Evolutionary conservation across 2,888 invertebrate genomes (phyloP).

Genomic region (Idaea biselata): DNA sequence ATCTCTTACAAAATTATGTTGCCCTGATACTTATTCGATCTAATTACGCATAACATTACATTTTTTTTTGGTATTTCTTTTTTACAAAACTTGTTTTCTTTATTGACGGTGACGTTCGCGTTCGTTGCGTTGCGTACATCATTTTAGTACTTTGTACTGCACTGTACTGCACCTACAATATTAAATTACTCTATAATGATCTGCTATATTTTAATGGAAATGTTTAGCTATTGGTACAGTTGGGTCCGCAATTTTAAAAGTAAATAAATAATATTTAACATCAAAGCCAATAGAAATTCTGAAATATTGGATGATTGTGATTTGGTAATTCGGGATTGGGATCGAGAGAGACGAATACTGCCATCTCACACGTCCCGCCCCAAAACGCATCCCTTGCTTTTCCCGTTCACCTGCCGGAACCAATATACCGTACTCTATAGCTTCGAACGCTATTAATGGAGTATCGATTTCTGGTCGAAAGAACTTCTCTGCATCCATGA

Average conservation of each 20-base stretch:
- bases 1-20: slow-evolving; percentile 55
- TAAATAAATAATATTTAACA: background rate
- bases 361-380: slow-evolving; percentile 43
- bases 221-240: background rate
- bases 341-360: slow-evolving; percentile 34
- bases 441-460: slow-evolving; percentile 70
- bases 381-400: slow-evolving; percentile 30
- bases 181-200: background rate
- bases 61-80: slow-evolving; percentile 30
- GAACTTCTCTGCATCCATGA: slow-evolving; percentile 61
- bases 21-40: slow-evolving; percentile 75
- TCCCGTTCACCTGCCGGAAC: slow-evolving; percentile 59
- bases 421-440: slow-evolving; percentile 64
- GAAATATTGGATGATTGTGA: background rate
- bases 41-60: slow-evolving; percentile 81
- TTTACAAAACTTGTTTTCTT: slow-evolving; percentile 16
- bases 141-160: background rate
- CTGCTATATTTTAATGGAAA: background rate
- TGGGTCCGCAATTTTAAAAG: background rate
- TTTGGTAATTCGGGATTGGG: background rate
- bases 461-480: slow-evolving; percentile 76
- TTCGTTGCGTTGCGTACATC: background rate
- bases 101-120: slow-evolving; percentile 8
- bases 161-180: background rate
- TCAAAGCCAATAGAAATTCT: background rate